A percentile compares a stretch with the other conserved stretches of the same genome.
phyloP scores from a whole-genome alignment of 2,888 invertebrate species.

The Campoplex capitator region DNA sequence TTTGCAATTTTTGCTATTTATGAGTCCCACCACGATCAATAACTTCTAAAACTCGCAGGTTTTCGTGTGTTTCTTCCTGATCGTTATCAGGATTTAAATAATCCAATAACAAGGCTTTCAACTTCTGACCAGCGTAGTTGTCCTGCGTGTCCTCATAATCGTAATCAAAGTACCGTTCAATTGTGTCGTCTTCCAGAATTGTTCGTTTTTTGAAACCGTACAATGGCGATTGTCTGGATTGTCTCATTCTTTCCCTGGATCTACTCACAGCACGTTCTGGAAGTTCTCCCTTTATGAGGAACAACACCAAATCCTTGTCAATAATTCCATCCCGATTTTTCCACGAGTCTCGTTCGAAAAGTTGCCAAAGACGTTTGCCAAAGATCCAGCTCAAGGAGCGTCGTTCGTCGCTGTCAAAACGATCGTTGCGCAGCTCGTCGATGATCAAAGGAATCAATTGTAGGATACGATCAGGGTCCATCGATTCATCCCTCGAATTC shows the following conservation, averaged over 20 bases:
- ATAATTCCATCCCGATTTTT: constrained; percentile 54
- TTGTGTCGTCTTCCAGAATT: not conserved
- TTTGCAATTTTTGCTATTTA: constrained; percentile 30
- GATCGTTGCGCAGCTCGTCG: constrained; percentile 55
- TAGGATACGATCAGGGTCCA: constrained; percentile 55
- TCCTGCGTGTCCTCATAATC: constrained; percentile 9
- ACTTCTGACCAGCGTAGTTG: not conserved
- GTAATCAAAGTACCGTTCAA: constrained; percentile 20
- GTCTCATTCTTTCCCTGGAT: constrained; percentile 1
- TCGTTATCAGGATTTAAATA: constrained; percentile 50
- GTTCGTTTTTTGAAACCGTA: not conserved
- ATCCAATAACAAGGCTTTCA: not conserved
- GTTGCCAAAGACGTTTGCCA: constrained; percentile 63
- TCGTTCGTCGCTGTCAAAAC: constrained; percentile 39
- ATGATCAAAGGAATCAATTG: constrained; percentile 61
- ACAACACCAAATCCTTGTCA: constrained; percentile 60
- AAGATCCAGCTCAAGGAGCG: constrained; percentile 49
- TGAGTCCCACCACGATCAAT: constrained; percentile 54
- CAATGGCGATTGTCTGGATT: not conserved
- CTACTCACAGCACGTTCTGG: constrained; percentile 32
- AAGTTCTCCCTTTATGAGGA: constrained; percentile 61
- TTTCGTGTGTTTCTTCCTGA: constrained; percentile 55
- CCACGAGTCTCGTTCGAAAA: constrained; percentile 55
- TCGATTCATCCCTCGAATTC: constrained; percentile 30
- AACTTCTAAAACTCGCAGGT: constrained; percentile 60